Evolutionary conservation across 2,888 invertebrate genomes (phyloP), one percentile per base, ranked within the genome.

Genomic region (Hedychridium roseum): DNA sequence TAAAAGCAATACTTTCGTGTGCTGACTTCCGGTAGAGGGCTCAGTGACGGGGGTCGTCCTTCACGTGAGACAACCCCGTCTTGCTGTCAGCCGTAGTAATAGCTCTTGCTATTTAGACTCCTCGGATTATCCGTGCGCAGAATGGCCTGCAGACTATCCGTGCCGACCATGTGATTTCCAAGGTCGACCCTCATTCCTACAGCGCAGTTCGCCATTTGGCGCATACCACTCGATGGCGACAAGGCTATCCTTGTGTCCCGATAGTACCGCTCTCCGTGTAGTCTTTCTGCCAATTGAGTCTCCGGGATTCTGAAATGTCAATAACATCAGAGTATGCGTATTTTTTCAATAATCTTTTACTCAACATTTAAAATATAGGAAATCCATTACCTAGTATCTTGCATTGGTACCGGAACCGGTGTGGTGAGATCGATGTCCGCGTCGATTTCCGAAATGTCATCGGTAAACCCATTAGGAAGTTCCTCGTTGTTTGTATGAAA

Each of bases 401-500:
- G 77, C 73, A 78, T 74, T 23, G 78, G 86, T 3, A 86, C 84
- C 4, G 88, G 87, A 14, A 86, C 84, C 2, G 88, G 86, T 21
- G 88, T 87, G 37, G 88, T 87, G 57, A 90, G 84, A 73, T 89
- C 89, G 48, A 90, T 89, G 68, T 90, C 90, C 34, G 88, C 89
- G 78, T 91, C 90, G 30, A 90, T 87, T 80, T 93, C 92, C 65
- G 91, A 92, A 80, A 92, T 90, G 78, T 92, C 91, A 80, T 92
- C 92, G 64, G 88, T 88, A 80, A 92, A 92, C 47, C 91, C 91
- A 74, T 90, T 89, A 9, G 91, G 89, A 47, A 91, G 82, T 60
- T 90, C 86, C 32, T 90, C 89, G 52, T 90, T 89, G 54, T 89
- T 88, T 38, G 88, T 85, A 57, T 84, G 84, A 50, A 88, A 88